phyloP scores from a whole-genome alignment of 2,113 vertebrate species.

The Coracopsis vasa region DNA sequence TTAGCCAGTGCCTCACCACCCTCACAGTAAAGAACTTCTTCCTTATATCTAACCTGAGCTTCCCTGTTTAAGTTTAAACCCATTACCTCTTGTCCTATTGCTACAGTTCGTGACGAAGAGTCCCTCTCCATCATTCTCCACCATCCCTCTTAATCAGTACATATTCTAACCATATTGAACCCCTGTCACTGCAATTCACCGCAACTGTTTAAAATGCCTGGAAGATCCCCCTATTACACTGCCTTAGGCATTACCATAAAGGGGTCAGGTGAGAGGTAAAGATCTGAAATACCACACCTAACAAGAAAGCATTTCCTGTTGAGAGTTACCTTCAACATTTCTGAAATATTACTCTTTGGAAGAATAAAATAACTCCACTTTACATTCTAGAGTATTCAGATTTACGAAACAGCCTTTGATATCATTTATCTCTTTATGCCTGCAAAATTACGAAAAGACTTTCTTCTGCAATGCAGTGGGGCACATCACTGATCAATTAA shows the following conservation, averaged over 20 bases:
- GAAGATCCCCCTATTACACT: background rate
- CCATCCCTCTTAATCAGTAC: background rate
- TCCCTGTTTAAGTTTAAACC: background rate
- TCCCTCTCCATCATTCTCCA: background rate
- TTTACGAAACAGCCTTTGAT: background rate
- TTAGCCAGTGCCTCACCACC: background rate
- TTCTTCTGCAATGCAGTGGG: background rate
- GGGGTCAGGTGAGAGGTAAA: background rate
- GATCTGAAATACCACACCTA: background rate
- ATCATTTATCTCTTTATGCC: background rate
- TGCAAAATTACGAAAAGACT: background rate
- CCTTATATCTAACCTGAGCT: background rate
- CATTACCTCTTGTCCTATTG: background rate
- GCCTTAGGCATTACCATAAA: background rate
- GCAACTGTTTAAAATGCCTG: background rate
- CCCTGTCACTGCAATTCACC: background rate
- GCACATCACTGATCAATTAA: background rate
- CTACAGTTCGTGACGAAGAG: background rate
- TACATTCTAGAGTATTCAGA: background rate
- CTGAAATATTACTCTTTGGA: background rate
- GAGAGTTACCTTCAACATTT: background rate
- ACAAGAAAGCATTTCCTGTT: background rate
- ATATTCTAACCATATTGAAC: background rate
- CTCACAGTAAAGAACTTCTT: background rate
- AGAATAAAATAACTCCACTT: background rate